Evolutionary conservation across 2,797 vertebrate genomes (phyloP).

Genomic region (Telmatherina bonti): DNA sequence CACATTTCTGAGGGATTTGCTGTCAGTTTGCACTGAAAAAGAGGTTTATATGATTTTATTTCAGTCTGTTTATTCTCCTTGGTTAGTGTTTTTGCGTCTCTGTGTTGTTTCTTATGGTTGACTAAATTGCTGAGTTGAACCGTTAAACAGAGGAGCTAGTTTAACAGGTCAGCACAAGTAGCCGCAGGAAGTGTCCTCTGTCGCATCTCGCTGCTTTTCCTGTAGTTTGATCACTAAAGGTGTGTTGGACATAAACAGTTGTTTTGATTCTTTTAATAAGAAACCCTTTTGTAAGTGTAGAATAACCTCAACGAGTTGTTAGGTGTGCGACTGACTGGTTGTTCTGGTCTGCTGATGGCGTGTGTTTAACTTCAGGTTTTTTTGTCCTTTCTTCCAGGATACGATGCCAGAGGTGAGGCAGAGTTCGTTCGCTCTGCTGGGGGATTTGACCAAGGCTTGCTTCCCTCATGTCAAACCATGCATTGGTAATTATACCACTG

Average conservation of each 20-base stretch:
- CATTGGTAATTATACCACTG: constrained; percentile 91
- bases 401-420: constrained; percentile 97
- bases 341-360: constrained; percentile 1
- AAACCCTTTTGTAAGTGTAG: not conserved
- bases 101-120: not conserved
- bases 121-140: not conserved
- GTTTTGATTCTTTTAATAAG: not conserved
- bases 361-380: no score
- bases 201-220: not conserved
- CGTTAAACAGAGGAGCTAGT: not conserved
- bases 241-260: no score
- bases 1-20: not conserved
- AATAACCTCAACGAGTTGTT: not conserved
- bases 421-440: constrained; percentile 94
- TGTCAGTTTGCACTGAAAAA: not conserved
- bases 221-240: not conserved
- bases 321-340: not conserved
- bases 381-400: no score
- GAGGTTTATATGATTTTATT: not conserved
- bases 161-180: no score
- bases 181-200: no score
- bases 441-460: constrained; percentile 95
- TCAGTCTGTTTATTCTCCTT: not conserved
- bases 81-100: not conserved
- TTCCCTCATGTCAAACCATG: constrained; percentile 96